phyloP scores from a whole-genome alignment of 2,797 vertebrate genomes.

The Vireo griseus region DNA sequence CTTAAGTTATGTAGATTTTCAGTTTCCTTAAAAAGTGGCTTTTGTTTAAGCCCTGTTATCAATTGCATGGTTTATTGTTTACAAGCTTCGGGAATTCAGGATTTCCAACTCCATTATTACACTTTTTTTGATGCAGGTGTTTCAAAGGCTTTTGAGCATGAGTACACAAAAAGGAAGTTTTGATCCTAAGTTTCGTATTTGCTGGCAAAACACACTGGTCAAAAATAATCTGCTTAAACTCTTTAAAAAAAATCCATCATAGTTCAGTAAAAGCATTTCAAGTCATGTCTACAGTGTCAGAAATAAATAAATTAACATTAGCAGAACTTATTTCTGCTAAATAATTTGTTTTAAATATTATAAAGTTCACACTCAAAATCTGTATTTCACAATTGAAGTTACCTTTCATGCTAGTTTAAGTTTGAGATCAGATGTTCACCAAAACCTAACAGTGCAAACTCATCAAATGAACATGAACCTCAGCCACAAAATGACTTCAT shows the following conservation, averaged over 20 bases:
- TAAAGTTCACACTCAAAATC: neutral
- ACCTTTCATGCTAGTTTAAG: neutral
- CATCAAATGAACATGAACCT: neutral
- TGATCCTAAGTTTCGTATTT: neutral
- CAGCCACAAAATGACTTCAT: neutral
- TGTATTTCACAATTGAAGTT: neutral
- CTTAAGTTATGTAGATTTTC: neutral
- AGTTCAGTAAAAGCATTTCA: neutral
- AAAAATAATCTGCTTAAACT: neutral
- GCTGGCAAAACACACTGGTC: neutral
- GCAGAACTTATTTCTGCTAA: neutral
- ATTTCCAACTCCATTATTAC: neutral
- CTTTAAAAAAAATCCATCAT: neutral
- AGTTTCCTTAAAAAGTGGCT: neutral
- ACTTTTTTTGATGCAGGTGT: neutral
- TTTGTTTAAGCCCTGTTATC: neutral
- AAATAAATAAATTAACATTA: neutral
- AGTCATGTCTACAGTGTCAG: neutral
- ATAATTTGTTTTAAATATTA: neutral
- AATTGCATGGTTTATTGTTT: neutral
- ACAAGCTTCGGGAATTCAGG: neutral
- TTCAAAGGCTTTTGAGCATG: neutral
- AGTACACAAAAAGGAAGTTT: constrained; percentile 12
- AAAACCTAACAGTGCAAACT: neutral
- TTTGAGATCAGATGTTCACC: neutral